Conservation (phyloP, 2,797 vertebrate genomes). For the Fratercula arctica region DNA sequence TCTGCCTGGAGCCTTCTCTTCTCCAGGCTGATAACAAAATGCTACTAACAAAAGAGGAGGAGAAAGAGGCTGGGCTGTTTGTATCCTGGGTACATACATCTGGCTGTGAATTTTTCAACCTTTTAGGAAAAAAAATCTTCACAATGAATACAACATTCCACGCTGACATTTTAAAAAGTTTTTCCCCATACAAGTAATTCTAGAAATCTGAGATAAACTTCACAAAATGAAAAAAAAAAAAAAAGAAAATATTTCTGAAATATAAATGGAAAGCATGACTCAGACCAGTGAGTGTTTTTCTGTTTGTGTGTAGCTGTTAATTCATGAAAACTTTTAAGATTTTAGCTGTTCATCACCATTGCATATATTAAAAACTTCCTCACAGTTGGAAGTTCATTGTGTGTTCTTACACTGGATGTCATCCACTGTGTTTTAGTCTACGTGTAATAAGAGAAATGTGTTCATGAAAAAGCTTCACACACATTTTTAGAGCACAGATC, state of each 20-base stretch:
- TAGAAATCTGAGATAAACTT: not conserved
- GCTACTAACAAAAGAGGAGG: not conserved
- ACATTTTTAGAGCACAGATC: not conserved
- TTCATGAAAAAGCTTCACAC: not conserved
- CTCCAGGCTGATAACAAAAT: not conserved
- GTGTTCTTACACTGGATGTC: not conserved
- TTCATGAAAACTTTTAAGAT: not conserved
- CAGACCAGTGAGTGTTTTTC: not conserved
- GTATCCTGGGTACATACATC: rapidly evolving
- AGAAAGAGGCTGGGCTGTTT: not conserved
- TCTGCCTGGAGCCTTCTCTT: not conserved
- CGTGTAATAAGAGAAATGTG: not conserved
- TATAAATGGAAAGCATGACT: not conserved
- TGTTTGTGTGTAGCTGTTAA: not conserved
- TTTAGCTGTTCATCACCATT: not conserved
- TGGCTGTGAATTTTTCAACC: too few relatives aligned
- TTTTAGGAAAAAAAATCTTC: not conserved
- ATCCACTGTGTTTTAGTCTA: not conserved
- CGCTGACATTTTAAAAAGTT: not conserved
- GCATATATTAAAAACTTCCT: not conserved
- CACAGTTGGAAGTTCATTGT: not conserved
- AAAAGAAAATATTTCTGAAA: not conserved
- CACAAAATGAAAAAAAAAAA: not conserved
- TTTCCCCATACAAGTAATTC: not conserved
- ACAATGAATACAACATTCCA: not conserved